Base-by-base conservation (phyloP, 2,888 invertebrate species). In the Eulithis prunata region DNA sequence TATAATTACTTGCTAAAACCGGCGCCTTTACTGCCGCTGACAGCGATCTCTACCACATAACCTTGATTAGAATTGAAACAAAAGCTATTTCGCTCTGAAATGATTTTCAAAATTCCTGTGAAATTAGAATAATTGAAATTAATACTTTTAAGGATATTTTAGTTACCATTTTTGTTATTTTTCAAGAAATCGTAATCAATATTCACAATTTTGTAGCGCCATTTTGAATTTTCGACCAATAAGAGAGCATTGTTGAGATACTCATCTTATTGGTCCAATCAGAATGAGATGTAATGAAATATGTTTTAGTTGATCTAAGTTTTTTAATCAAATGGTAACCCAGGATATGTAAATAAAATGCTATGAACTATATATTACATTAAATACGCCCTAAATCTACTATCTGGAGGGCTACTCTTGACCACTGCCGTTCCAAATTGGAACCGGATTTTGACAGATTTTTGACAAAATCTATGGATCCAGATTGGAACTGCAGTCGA, bases 31-130 rank as follows among this genome's bases (percentile, higher is more conserved):
- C 28, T 7, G 51, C 21, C 49, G 49, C 28, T 41, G 4, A 51
- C 21, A 58, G 58, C 13, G 58, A 58, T 58, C 58, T 58, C 58
- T 58, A 38, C 41, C 49, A 43, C 51, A 36, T 13, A 57, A 45
- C 12, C 21, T 14, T 54, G 45, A 43, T n/a, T 13, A 28, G 46
- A 49, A 10, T 49, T 41, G 10, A 41, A 41, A 41, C 5, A 41
- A 41, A 41, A 41, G 2, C 8, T 41, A 28, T 41, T 54, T 54
- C 13, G 7, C 6, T 6, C 1, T 53, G 38, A 36, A 7, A 38
- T 6, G 5, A n/a, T n/a, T 36, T 36, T 5, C n/a, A 38, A 13
- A 54, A n/a, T 54, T 54, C 11, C 36, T 53, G 13, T 53, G 54
- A 55, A 43, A 28, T 41, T 54, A 41, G 14, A 49, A 11, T 11